Percentiles rank a stretch among this genome's conserved stretches.
Evolutionary conservation across 2,888 invertebrate species (phyloP).

Genomic region (Leucophenga maculata): DNA sequence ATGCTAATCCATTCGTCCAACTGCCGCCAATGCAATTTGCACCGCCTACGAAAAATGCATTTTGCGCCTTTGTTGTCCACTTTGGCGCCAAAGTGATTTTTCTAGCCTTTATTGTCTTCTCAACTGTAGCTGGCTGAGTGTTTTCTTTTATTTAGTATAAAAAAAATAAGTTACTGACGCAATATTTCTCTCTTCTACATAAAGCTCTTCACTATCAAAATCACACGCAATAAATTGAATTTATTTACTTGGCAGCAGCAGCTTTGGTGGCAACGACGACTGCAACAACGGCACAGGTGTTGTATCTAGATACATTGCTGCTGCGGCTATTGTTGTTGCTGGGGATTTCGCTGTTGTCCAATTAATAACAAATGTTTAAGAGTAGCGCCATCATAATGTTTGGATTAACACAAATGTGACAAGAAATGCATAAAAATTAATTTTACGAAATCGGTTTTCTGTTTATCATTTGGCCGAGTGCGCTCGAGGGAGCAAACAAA

Average conservation of each 20-base stretch:
- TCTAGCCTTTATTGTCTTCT: background rate
- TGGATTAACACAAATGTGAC: constrained; percentile 63
- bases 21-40: constrained; percentile 53
- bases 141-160: constrained; percentile 14
- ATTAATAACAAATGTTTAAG: constrained; percentile 53
- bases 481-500: background rate
- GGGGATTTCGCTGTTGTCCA: constrained; percentile 34
- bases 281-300: constrained; percentile 36
- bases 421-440: constrained; percentile 58
- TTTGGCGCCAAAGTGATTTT: constrained; percentile 11
- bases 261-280: background rate
- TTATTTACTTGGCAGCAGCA: constrained; percentile 33
- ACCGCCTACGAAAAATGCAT: constrained; percentile 45
- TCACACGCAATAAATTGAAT: constrained; percentile 63
- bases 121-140: background rate
- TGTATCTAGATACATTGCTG: background rate
- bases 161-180: constrained; percentile 64
- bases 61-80: constrained; percentile 14
- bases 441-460: constrained; percentile 33
- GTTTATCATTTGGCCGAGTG: background rate
- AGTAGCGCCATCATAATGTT: constrained; percentile 60
- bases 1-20: constrained; percentile 1
- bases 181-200: constrained; percentile 53
- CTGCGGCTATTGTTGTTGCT: constrained; percentile 17
- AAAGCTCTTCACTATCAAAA: constrained; percentile 54